Evolutionary conservation across 2,113 vertebrate genomes (phyloP), one percentile per base, ranked within the genome.

Genomic region (Carlito syrichta): DNA sequence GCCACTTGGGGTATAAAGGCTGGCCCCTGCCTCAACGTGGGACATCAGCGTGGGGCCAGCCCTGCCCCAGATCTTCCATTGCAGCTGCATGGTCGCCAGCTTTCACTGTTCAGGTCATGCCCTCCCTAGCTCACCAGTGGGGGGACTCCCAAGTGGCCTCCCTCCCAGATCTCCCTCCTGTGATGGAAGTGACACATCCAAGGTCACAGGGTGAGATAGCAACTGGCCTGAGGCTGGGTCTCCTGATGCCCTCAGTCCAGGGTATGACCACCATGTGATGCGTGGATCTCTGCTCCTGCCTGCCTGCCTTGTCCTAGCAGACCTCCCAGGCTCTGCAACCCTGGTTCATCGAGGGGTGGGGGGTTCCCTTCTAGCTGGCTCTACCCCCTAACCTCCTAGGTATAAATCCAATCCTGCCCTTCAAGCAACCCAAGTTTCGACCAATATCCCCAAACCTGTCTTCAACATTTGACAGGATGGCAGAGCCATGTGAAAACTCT

Each of bases 61-160:
- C 38, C 30, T 5, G 30, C 63, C 32, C 38, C 76, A 11, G 12
- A 20, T 25, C 2, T 11, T 30, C 35, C 2, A 1, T 4, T 8
- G 25, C 9, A 25, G 5, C 38, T 12, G 83, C 19, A 66, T 12
- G 0, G 1, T 23, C 0, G n/a, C 11, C n/a, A 1, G 11, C n/a
- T n/a, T n/a, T n/a, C n/a, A n/a, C n/a, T n/a, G n/a, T n/a, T n/a
- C n/a, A n/a, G n/a, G n/a, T n/a, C n/a, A n/a, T n/a, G n/a, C n/a
- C n/a, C n/a, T n/a, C n/a, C n/a, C n/a, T n/a, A n/a, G n/a, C n/a
- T n/a, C n/a, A n/a, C n/a, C n/a, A n/a, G n/a, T n/a, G n/a, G n/a
- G n/a, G n/a, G n/a, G n/a, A n/a, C n/a, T 56, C n/a, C 66, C 56
- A 50, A 0, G 56, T 8, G 38, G 23, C 25, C 60, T 20, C n/a